Evolutionary conservation across 2,888 invertebrate species (phyloP).

Genomic region (Nephrotoma guestfalica): DNA sequence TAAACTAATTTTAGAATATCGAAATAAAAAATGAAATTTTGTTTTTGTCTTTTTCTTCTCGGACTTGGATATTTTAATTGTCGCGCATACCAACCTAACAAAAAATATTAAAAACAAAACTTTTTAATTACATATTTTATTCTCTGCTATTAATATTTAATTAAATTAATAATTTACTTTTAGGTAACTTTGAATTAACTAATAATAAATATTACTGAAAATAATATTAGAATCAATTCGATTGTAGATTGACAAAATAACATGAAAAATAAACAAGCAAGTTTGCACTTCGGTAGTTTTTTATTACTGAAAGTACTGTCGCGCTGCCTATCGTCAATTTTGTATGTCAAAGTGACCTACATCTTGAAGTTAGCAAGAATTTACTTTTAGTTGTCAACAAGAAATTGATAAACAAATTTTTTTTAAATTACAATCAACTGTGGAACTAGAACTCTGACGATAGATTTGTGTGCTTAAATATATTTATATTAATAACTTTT

Average conservation of each 20-base stretch:
- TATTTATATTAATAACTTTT: neutral
- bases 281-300: neutral
- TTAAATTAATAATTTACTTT: neutral
- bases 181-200: neutral
- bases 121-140: neutral
- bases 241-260: neutral
- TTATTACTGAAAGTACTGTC: neutral
- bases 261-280: neutral
- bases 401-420: neutral
- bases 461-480: neutral
- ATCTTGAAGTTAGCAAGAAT: neutral
- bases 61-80: neutral
- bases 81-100: neutral
- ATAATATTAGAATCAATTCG: neutral
- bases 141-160: neutral
- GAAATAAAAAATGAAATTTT: neutral
- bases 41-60: neutral
- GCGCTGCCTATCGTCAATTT: neutral
- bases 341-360: neutral
- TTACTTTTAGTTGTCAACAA: neutral
- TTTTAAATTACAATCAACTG: neutral
- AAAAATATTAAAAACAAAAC: neutral
- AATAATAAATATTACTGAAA: neutral
- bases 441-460: neutral
- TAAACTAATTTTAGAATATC: neutral